phyloP scores from a whole-genome alignment of 2,113 vertebrate genomes.

The Crotalus horridus region DNA sequence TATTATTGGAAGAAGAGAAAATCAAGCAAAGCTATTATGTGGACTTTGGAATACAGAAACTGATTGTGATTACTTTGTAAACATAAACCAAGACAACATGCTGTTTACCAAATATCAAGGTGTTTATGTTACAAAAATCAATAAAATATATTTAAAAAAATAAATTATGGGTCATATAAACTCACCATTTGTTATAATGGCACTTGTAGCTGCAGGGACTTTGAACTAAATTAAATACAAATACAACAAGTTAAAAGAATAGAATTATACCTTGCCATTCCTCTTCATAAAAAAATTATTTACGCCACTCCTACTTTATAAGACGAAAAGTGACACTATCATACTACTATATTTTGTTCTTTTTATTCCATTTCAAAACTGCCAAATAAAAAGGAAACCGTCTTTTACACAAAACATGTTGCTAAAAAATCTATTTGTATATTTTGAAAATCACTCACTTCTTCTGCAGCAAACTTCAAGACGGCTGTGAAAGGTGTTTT shows the following conservation, averaged over 20 bases:
- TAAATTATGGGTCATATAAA: background rate
- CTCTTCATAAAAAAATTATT: fast-evolving
- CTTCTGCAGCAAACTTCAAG: conserved; percentile 95
- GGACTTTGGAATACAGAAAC: too few relatives aligned
- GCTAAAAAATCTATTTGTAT: background rate
- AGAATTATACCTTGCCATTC: background rate
- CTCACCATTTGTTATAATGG: conserved; percentile 84
- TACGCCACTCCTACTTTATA: background rate
- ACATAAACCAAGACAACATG: too few relatives aligned
- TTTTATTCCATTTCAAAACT: background rate
- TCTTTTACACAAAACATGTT: background rate
- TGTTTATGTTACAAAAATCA: too few relatives aligned
- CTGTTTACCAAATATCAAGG: too few relatives aligned
- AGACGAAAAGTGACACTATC: background rate
- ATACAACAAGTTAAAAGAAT: background rate
- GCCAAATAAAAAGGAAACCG: background rate
- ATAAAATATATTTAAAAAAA: too few relatives aligned
- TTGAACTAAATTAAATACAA: conserved; percentile 71
- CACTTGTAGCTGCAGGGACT: conserved; percentile 81
- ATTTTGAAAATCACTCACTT: conserved; percentile 73
- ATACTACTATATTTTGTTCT: background rate
- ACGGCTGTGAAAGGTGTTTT: conserved; percentile 94
- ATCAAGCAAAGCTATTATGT: too few relatives aligned
- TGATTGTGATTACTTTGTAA: too few relatives aligned
- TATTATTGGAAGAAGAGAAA: too few relatives aligned